A percentile compares a stretch with the other conserved stretches of the same genome.
These are phyloP conservation scores for Macrotis lagotis DNA, from an alignment of 2,113 vertebrate species.

Conservation along the genomic window DNA sequence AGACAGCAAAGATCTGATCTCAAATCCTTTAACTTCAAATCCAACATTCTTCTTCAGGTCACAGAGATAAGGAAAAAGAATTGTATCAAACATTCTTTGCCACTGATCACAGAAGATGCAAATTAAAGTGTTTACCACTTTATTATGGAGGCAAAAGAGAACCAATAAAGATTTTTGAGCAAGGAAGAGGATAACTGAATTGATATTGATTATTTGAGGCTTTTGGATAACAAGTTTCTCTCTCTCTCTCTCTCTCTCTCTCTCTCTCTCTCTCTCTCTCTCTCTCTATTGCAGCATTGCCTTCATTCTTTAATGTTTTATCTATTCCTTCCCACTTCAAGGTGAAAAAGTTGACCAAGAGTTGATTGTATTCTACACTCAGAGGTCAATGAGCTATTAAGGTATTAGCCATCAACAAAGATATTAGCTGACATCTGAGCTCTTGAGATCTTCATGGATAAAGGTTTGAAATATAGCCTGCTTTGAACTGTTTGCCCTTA, in stretches of 20 bases:
- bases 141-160: not conserved
- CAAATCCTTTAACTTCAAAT: not conserved
- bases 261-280: too few relatives aligned
- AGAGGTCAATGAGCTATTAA: not conserved
- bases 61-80: not conserved
- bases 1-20: not conserved
- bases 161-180: not conserved
- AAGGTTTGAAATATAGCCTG: not conserved
- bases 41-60: not conserved
- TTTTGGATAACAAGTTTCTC: not conserved
- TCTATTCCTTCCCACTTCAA: not conserved
- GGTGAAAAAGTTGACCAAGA: not conserved
- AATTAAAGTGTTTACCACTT: not conserved
- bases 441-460: not conserved
- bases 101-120: not conserved
- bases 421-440: not conserved
- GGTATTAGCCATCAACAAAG: not conserved
- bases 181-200: not conserved
- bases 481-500: not conserved
- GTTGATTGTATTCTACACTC: not conserved
- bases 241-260: too few relatives aligned
- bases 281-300: too few relatives aligned
- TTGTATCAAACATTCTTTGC: not conserved
- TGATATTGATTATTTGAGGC: not conserved
- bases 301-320: not conserved